Base-by-base conservation (phyloP, 2,888 invertebrate genomes). In the Tetragonula carbonaria region DNA sequence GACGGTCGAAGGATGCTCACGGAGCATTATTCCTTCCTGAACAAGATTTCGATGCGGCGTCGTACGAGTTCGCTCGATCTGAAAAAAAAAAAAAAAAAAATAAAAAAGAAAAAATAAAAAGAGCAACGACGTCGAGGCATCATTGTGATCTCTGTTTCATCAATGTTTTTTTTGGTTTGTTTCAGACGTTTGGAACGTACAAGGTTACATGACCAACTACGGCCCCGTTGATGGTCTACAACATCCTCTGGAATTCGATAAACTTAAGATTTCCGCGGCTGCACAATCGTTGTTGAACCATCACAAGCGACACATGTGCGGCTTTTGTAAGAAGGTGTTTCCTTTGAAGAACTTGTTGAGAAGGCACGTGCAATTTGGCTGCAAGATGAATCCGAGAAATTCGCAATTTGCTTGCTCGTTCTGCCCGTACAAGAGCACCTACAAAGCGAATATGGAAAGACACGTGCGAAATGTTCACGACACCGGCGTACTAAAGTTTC, bases 351-450 rank as follows among this genome's bases (percentile, higher is more conserved):
- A 87, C 1, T 68, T 91, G 28, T 86, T 93, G 8, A 93, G 90
- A 62, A 86, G 90, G 6, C 93, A 93, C 80, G 75, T 92, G 55
- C 91, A 92, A 73, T 89, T 87, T 50, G 87, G 82, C 67, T 93
- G 93, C 86, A 91, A 90, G 67, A 85, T 88, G 89, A 92, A 91
- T 77, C 90, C 91, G 5, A 85, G 89, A 6, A 87, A 84, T 51
- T 81, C 95, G 0, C 93, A 93, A 65, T 95, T 95, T 88, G 91
- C 93, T 51, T 95, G 95, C 86, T 86, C 89, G 2, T 90, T 93
- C 73, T 95, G 95, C 84, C 87, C 86, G 5, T 94, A 94, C 85
- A 93, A 91, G 80, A 93, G 92, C 82, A 93, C 93, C 75, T 93
- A 94, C 85, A 95, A 95, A 63, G 93, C 95, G 50, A 95, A 94